Conservation (phyloP, 2,888 invertebrate genomes). For the Epinotia brunnichana region DNA sequence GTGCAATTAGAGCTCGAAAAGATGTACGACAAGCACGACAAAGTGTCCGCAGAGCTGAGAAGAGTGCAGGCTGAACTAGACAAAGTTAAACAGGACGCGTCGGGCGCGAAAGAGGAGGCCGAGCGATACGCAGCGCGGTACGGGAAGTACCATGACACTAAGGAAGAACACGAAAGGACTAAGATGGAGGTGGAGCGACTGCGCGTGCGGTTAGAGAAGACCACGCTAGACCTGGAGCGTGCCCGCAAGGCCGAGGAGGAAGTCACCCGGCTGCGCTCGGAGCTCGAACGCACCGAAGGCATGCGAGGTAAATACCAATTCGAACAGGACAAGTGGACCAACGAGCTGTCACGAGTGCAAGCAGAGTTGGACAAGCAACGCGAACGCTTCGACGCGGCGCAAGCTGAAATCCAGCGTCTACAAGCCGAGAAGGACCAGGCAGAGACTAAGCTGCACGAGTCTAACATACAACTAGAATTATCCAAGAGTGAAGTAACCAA, state of each 20-base stretch:
- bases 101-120: conserved; percentile 91
- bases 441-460: conserved; percentile 89
- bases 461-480: conserved; percentile 91
- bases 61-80: conserved; percentile 91
- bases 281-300: conserved; percentile 89
- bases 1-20: conserved; percentile 94
- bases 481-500: conserved; percentile 91
- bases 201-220: conserved; percentile 91
- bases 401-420: conserved; percentile 88
- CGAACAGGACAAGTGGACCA: conserved; percentile 82
- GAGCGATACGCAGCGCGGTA: conserved; percentile 88
- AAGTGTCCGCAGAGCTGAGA: conserved; percentile 91
- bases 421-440: conserved; percentile 86
- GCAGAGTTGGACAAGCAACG: conserved; percentile 88
- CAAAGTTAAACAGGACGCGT: conserved; percentile 87
- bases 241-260: conserved; percentile 88
- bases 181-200: conserved; percentile 92
- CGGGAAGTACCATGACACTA: conserved; percentile 89
- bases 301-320: conserved; percentile 86
- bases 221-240: conserved; percentile 90
- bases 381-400: conserved; percentile 89
- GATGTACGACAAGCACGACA: conserved; percentile 95
- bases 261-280: conserved; percentile 86
- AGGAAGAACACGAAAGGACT: conserved; percentile 90
- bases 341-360: conserved; percentile 90